Conservation (phyloP, 1,140 invertebrate species). For the Doryteuthis pealeii region DNA sequence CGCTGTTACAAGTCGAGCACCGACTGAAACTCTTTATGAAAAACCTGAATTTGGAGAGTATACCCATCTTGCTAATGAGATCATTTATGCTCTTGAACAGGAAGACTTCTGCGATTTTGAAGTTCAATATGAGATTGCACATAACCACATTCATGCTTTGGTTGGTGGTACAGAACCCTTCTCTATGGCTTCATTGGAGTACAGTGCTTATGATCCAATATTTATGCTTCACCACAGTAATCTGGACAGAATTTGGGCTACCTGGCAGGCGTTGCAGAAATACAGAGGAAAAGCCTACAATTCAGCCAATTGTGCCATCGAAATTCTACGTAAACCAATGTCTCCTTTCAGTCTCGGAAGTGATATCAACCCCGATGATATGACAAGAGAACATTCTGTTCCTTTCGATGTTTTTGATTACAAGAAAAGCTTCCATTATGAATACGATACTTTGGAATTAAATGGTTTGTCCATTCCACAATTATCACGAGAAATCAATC, state of each 20-base stretch:
- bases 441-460: constrained; percentile 29
- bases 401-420: constrained; percentile 28
- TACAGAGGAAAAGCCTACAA: constrained; percentile 28
- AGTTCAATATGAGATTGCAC: constrained; percentile 32
- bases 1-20: constrained; percentile 3
- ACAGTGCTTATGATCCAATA: constrained; percentile 28
- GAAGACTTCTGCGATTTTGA: constrained; percentile 29
- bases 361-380: background rate
- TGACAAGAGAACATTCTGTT: constrained; percentile 26
- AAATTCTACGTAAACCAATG: constrained; percentile 20
- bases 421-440: constrained; percentile 24
- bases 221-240: constrained; percentile 29
- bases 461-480: constrained; percentile 24
- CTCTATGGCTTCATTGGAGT: constrained; percentile 32
- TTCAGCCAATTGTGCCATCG: constrained; percentile 30
- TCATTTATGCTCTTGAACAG: constrained; percentile 32
- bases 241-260: constrained; percentile 33
- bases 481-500: constrained; percentile 17
- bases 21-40: background rate
- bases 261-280: constrained; percentile 35
- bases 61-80: constrained; percentile 19
- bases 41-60: constrained; percentile 20
- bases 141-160: constrained; percentile 32
- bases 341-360: constrained; percentile 11
- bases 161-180: constrained; percentile 28